Evolutionary conservation across 2,113 vertebrate genomes (phyloP), one percentile per base, ranked within the genome.

Genomic region (Eptatretus burgeri): DNA sequence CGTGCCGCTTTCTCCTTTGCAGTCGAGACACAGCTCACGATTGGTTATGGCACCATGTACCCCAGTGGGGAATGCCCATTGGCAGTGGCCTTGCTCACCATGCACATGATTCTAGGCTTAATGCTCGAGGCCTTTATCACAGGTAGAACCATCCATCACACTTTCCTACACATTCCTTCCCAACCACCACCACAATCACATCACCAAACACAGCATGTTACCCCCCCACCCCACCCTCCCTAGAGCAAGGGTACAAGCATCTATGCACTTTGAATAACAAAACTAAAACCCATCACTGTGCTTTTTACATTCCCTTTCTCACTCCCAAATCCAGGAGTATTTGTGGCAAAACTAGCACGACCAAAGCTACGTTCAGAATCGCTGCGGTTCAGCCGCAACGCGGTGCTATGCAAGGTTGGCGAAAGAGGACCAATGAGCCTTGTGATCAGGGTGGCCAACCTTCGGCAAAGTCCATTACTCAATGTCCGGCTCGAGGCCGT

Each of bases 71-170:
- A 94, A 66, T 95, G 91, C 70, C 84, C 84, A 51, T 85, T 82
- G 64, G 86, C 83, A 51, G 86, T 94, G 17, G 84, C 82, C 2
- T 76, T 98, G 66, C 79, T 98, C 62, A 84, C 87, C 49, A 79
- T 91, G 70, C 87, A 95, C 75, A 95, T 98, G 91, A 75, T 98
- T 65, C 76, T 95, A 68, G 87, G 89, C 51, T 82, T 98, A 68
- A 93, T 95, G 87, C 71, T 91, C 69, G 89, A 98, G 69, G 86
- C 91, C 51, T 84, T 95, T 74, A 88, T 94, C 70, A 98, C 87
- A 82, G 91, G 89, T 98, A 84, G 56, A 19, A 60, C 27, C 27
- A 41, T 41, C 27, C 27, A 41, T 41, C 27, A 41, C 27, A 41
- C 27, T 41, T 41, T 41, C 27, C 27, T 7, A 41, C 27, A 7